These are phyloP conservation scores for Trachelus iudaicus DNA, from an alignment of 2,888 invertebrate species.

Conservation along the genomic window DNA sequence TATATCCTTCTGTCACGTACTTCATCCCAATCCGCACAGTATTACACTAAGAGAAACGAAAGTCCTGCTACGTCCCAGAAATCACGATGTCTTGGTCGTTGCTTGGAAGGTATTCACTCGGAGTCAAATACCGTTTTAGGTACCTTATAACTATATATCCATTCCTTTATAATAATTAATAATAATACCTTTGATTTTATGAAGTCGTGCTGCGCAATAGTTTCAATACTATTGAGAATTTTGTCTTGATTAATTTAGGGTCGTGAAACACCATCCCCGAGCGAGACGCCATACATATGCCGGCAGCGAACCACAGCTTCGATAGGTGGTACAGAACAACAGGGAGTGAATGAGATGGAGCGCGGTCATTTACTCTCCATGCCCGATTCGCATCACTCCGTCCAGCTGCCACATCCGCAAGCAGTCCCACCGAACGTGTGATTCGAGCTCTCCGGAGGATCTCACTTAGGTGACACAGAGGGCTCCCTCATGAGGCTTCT, in stretches of 20 bases:
- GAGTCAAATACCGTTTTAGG: slow-evolving; percentile 51
- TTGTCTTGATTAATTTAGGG: slow-evolving; percentile 62
- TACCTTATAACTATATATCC: slow-evolving; percentile 19
- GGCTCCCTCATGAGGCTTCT: neutral
- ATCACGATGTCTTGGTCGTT: slow-evolving; percentile 50
- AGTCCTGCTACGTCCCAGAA: slow-evolving; percentile 34
- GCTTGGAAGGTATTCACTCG: slow-evolving; percentile 51
- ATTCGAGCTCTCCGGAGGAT: slow-evolving; percentile 2
- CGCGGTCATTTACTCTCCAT: slow-evolving; percentile 60
- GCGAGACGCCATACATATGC: slow-evolving; percentile 83
- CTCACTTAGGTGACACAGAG: neutral
- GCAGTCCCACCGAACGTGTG: slow-evolving; percentile 14
- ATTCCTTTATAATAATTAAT: neutral
- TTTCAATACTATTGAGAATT: neutral
- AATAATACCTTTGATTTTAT: neutral
- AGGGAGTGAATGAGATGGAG: slow-evolving; percentile 64
- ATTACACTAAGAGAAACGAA: slow-evolving; percentile 43
- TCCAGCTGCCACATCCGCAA: slow-evolving; percentile 44
- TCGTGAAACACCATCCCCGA: slow-evolving; percentile 79
- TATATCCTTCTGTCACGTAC: slow-evolving; percentile 14
- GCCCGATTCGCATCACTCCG: slow-evolving; percentile 52
- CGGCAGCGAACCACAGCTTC: slow-evolving; percentile 74
- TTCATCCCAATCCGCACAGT: slow-evolving; percentile 32
- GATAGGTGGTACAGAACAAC: slow-evolving; percentile 51
- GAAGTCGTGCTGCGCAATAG: neutral